Conservation (phyloP, 2,113 vertebrate genomes). For the Epinephelus cyanopodus region DNA sequence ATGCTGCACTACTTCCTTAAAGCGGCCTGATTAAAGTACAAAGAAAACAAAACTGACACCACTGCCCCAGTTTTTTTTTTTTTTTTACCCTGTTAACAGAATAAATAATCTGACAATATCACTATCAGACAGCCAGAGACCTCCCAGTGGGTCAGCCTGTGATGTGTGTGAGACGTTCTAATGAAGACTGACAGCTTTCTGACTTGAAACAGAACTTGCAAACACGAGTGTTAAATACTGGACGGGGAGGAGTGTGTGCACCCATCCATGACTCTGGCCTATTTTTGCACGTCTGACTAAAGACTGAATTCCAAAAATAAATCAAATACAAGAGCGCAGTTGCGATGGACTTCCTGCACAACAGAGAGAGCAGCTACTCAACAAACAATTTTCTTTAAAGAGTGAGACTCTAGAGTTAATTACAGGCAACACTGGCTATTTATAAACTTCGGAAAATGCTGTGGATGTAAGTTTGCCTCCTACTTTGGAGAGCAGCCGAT, state of each 20-base stretch:
- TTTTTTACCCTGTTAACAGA: neutral
- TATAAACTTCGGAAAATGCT: neutral
- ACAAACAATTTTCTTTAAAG: neutral
- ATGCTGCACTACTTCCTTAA: neutral
- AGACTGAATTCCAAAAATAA: slow-evolving; percentile 25
- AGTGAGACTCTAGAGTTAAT: neutral
- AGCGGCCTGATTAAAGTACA: neutral
- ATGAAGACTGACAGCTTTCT: neutral
- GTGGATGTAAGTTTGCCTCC: neutral
- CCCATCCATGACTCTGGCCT: neutral
- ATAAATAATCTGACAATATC: neutral
- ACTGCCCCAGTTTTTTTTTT: neutral
- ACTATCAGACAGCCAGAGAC: neutral
- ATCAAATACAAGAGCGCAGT: neutral
- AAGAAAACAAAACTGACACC: neutral
- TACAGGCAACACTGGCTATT: neutral
- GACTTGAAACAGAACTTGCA: neutral
- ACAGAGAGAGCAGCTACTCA: neutral
- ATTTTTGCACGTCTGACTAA: neutral
- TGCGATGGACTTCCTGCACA: slow-evolving; percentile 3
- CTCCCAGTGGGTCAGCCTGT: neutral
- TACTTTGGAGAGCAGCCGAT: neutral
- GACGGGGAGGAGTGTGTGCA: neutral
- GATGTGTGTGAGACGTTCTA: neutral
- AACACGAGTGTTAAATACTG: neutral